Evolutionary conservation across 2,113 vertebrate genomes (phyloP).

Genomic region (Protomyctophum bolini): DNA sequence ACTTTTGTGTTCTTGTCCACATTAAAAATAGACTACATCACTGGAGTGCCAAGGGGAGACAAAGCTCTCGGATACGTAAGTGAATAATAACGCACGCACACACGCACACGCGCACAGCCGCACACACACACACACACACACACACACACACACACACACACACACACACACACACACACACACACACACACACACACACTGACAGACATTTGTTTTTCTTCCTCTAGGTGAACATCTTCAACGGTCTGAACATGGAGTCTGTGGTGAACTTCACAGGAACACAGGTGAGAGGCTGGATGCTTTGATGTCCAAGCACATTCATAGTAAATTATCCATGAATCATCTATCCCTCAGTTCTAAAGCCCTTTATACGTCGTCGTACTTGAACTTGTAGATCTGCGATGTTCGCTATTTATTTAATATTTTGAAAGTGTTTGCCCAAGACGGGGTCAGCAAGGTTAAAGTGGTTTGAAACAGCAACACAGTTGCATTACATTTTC

Average conservation of each 20-base stretch:
- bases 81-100: not conserved
- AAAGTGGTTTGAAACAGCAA: no score
- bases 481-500: no score
- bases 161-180: not conserved
- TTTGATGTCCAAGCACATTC: not conserved
- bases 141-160: conserved; percentile 8
- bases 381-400: no score
- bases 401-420: no score
- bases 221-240: conserved; percentile 92
- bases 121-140: conserved; percentile 6
- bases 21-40: conserved; percentile 86
- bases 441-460: no score
- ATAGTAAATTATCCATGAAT: no score
- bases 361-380: no score
- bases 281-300: conserved; percentile 79
- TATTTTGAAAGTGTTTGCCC: no score
- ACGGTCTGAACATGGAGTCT: conserved; percentile 90
- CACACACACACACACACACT: not conserved
- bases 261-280: conserved; percentile 93
- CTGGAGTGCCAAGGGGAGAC: conserved; percentile 94
- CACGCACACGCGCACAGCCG: no score
- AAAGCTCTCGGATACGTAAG: conserved; percentile 94
- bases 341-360: no score
- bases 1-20: conserved; percentile 9
- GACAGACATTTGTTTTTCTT: conserved; percentile 1